Percentiles rank a stretch among this genome's conserved stretches.
Evolutionary conservation across 2,888 invertebrate species (phyloP).

Genomic region (Eretmocerus hayati): DNA sequence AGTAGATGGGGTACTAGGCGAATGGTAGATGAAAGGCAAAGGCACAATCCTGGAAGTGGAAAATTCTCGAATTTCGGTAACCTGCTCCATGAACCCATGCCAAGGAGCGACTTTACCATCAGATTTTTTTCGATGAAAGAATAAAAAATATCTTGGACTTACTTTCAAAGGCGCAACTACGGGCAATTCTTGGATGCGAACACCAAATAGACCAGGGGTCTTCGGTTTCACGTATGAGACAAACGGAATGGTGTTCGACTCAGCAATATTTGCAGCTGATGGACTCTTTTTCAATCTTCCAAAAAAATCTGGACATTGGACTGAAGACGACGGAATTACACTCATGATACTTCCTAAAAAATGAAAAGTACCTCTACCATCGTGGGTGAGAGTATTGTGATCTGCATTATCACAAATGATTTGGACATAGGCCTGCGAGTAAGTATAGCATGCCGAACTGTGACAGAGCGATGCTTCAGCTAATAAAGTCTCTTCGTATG

Average conservation of each 20-base stretch:
- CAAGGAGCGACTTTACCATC: background rate
- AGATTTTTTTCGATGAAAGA: background rate
- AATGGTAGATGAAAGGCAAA: slow-evolving; percentile 1
- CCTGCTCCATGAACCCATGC: slow-evolving; percentile 5
- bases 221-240: background rate
- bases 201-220: background rate
- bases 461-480: background rate
- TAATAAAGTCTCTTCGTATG: background rate
- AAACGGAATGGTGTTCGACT: background rate
- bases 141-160: background rate
- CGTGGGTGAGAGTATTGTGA: background rate
- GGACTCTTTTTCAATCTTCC: background rate
- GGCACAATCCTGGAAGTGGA: background rate
- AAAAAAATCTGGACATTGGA: background rate
- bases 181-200: background rate
- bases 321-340: background rate
- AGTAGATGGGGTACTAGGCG: slow-evolving; percentile 2
- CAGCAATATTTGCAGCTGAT: background rate
- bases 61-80: slow-evolving; percentile 8
- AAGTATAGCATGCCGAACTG: background rate
- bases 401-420: background rate
- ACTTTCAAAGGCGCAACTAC: background rate
- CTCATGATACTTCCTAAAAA: background rate
- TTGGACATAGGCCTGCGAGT: background rate
- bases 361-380: background rate